Conservation (phyloP, 1,140 invertebrate species). For the Micrasema longulum region DNA sequence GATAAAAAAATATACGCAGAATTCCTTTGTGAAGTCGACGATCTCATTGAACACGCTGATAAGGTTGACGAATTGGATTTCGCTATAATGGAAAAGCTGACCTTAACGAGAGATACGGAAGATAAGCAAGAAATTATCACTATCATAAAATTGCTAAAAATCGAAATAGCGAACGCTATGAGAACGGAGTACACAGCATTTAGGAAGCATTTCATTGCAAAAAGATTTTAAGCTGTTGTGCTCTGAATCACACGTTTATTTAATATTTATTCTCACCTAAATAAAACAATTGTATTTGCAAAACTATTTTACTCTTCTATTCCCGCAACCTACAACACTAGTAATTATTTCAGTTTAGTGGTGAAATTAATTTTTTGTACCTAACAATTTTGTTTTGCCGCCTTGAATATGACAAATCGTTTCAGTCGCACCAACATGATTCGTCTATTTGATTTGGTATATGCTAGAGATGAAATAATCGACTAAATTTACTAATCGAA, state of each 20-base stretch:
- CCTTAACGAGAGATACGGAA: constrained; percentile 58
- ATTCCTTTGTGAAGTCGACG: constrained; percentile 45
- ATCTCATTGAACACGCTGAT: constrained; percentile 61
- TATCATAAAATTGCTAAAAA: constrained; percentile 60
- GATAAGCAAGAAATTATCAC: constrained; percentile 61
- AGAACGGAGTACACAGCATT: constrained; percentile 62
- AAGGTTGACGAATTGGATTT: constrained; percentile 64
- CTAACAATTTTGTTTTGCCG: neutral
- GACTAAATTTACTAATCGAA: no score
- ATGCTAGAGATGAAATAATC: no score
- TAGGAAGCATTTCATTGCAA: constrained; percentile 59
- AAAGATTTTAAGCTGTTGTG: constrained; percentile 49
- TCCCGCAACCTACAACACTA: no score
- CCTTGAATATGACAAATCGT: no score
- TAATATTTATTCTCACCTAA: constrained; percentile 24
- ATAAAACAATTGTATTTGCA: no score
- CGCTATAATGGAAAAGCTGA: constrained; percentile 61
- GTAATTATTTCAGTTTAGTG: constrained; percentile 3
- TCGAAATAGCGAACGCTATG: constrained; percentile 61
- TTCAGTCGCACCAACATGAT: no score
- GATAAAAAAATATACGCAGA: constrained; percentile 58
- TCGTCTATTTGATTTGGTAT: no score
- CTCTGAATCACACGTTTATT: constrained; percentile 11
- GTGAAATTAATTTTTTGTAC: neutral
- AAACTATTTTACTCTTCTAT: no score